phyloP scores from a whole-genome alignment of 2,888 invertebrate genomes.

The Lumbricus terrestris region DNA sequence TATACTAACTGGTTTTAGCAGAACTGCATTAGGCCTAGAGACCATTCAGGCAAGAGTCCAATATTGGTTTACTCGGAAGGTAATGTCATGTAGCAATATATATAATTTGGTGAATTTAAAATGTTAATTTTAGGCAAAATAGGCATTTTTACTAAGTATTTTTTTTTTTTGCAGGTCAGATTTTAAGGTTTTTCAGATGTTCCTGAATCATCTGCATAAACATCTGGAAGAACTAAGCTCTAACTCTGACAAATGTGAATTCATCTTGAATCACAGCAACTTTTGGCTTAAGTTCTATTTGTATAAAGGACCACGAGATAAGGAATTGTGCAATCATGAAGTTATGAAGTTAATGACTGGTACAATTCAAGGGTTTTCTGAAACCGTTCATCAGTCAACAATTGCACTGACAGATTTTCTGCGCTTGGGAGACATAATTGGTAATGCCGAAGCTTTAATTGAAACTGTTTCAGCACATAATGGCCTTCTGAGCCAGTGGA shows the following conservation, averaged over 20 bases:
- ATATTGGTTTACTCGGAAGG: no score
- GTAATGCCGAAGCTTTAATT: not conserved
- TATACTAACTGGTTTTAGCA: no score
- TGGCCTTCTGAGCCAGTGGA: not conserved
- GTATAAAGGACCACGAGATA: not conserved
- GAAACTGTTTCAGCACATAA: not conserved
- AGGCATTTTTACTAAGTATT: no score
- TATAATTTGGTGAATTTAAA: no score
- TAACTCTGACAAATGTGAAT: not conserved
- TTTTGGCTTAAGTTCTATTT: not conserved
- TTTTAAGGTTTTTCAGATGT: no score
- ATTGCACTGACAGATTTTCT: not conserved
- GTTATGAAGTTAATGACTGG: not conserved
- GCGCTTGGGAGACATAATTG: not conserved
- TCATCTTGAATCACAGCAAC: not conserved
- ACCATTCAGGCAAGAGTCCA: no score
- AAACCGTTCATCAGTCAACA: not conserved
- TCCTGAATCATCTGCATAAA: not conserved
- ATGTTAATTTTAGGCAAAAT: no score
- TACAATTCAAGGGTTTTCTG: not conserved
- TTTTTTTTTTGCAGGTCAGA: no score
- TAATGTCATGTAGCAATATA: no score
- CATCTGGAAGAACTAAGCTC: not conserved
- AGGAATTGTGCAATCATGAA: not conserved
- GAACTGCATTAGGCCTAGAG: no score